phyloP scores from a whole-genome alignment of 1,140 invertebrate species.

The Hirudo medicinalis region DNA sequence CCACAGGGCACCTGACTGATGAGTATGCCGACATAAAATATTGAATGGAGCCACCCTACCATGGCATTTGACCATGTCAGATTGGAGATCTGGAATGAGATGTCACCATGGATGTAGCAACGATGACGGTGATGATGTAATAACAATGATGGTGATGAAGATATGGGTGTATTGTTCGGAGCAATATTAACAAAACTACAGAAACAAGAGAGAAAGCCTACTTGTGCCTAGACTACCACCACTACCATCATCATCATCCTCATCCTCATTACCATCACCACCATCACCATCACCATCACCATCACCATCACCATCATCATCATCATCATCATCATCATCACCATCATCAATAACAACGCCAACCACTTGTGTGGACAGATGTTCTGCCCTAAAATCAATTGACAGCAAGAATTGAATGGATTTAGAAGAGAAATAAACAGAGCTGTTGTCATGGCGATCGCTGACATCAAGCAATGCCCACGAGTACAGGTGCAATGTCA shows the following conservation, averaged over 20 bases:
- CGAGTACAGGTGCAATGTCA: no score
- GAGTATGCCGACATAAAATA: slow-evolving; percentile 35
- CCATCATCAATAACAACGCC: no score
- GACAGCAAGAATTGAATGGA: no score
- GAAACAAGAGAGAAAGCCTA: background rate
- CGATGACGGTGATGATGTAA: background rate
- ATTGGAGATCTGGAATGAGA: slow-evolving; percentile 27
- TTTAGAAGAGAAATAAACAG: no score
- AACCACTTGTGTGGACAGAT: no score
- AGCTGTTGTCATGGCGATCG: no score
- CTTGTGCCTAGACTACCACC: background rate
- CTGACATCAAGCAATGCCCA: no score
- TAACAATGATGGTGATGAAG: background rate
- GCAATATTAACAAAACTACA: background rate
- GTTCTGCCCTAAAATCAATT: no score
- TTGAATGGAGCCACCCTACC: slow-evolving; percentile 32
- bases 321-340: no score
- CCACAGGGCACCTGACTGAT: slow-evolving; percentile 36
- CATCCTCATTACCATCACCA: background rate
- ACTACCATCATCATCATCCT: background rate
- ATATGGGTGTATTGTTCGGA: no score
- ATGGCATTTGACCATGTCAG: slow-evolving; percentile 31
- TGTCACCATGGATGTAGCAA: background rate
- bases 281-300: background rate
- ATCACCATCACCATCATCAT: background rate